These are phyloP conservation scores for Mechanitis mazaeus DNA, from an alignment of 2,888 invertebrate genomes.

Conservation along the genomic window DNA sequence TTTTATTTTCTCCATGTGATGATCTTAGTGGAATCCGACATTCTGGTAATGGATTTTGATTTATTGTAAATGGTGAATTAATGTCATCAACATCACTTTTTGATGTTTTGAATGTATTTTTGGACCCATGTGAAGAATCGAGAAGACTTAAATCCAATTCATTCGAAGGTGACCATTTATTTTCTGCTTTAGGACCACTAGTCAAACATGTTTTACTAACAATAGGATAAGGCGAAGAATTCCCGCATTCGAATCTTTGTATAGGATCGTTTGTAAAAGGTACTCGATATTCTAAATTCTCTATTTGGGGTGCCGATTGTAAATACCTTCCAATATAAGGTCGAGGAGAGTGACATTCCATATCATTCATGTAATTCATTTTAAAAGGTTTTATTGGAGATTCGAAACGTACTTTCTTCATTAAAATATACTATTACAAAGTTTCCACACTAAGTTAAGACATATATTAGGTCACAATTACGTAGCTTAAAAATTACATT, in stretches of 20 bases:
- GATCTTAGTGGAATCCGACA: slow-evolving; percentile 29
- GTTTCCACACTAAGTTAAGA: background rate
- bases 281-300: slow-evolving; percentile 32
- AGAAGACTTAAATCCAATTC: slow-evolving; percentile 64
- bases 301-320: slow-evolving; percentile 35
- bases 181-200: slow-evolving; percentile 28
- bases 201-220: slow-evolving; percentile 46
- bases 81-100: slow-evolving; percentile 22
- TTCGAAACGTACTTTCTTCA: slow-evolving; percentile 70
- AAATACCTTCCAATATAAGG: slow-evolving; percentile 51
- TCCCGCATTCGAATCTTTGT: slow-evolving; percentile 54
- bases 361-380: slow-evolving; percentile 46
- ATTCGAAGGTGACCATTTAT: slow-evolving; percentile 49
- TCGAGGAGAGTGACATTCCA: slow-evolving; percentile 65
- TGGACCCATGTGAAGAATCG: slow-evolving; percentile 44
- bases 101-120: slow-evolving; percentile 16
- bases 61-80: background rate
- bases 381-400: slow-evolving; percentile 40
- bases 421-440: slow-evolving; percentile 29
- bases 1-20: slow-evolving; percentile 39
- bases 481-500: too few relatives aligned
- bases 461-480: background rate
- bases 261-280: slow-evolving; percentile 52
- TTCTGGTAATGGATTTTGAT: slow-evolving; percentile 13
- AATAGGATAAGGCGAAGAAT: slow-evolving; percentile 57